Conservation (phyloP, 1,140 invertebrate genomes). For the Pachyrhynchus sulphureomaculatus region DNA sequence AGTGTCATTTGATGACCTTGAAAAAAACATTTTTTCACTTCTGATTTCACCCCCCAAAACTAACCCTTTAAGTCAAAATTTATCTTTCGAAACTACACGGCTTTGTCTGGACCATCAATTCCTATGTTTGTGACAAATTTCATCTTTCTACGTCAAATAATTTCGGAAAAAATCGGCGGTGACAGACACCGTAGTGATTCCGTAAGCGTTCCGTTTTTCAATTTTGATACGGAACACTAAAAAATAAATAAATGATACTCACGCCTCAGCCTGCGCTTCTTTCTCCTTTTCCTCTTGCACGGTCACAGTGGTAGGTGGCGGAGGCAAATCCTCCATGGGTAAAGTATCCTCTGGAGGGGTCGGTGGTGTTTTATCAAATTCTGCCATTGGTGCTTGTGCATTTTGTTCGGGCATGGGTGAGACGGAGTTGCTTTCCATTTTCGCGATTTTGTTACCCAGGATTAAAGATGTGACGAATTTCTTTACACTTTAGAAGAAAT, state of each 20-base stretch:
- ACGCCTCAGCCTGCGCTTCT: conserved; percentile 44
- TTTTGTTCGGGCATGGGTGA: conserved; percentile 61
- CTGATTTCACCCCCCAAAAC: no score
- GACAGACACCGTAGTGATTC: no score
- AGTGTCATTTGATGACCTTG: no score
- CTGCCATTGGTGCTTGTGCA: conserved; percentile 58
- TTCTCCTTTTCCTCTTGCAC: conserved; percentile 58
- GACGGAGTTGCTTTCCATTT: conserved; percentile 63
- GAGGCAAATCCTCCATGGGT: conserved; percentile 61
- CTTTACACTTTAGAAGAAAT: no score
- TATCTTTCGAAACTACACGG: no score
- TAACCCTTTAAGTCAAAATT: no score
- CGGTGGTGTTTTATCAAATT: conserved; percentile 65
- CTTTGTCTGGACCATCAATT: no score
- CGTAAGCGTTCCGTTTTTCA: no score
- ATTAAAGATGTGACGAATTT: not conserved
- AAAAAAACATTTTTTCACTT: no score
- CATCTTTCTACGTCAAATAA: no score
- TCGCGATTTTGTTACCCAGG: conserved; percentile 4
- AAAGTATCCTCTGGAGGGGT: conserved; percentile 60
- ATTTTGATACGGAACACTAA: not conserved
- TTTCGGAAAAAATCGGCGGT: no score
- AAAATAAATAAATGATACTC: conserved; percentile 33
- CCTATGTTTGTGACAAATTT: no score
- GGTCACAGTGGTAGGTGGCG: conserved; percentile 58